Base-by-base conservation (phyloP, 2,113 vertebrate species). In the Vanacampus margaritifer region DNA sequence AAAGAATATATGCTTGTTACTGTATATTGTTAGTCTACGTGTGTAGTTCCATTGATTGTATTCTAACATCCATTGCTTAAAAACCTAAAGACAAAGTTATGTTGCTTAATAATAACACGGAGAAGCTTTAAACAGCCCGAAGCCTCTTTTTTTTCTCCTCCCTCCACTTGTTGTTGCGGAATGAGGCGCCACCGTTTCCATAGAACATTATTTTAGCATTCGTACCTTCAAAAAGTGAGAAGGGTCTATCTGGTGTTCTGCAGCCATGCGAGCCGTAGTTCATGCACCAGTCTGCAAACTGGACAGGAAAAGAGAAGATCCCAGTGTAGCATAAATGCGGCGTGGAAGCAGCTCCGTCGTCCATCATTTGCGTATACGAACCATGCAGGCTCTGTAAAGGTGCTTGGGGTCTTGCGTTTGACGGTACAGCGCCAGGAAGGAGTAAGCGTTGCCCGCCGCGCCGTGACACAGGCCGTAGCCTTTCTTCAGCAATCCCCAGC, bases 281-380 rank as follows among this genome's bases (percentile, higher is more conserved):
- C 87, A 99, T 93, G 79, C 97, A 99, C 96, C 96, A 99, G 75
- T 98, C 97, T 64, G 95, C 97, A 89, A 99, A 99, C 97, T 99
- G 79, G 5, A 77, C 11, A 36, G 5, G 66, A 43, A 74, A 23
- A 68, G 10, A 43, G 5, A 43, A 41, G 10, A 24, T 59, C 28
- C 19, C 10, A 39, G 9, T 39, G 19, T 2, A 28, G 5, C 5
- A 13, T 26, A 21, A 36, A 32, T 56, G 28, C 7, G 26, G 10
- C 5, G 13, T 19, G 56, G 28, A 58, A 58, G 56, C 9, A n/a
- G 36, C 58, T 41, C 13, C 24, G 39, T 43, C 37, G n/a, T 17
- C 19, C 16, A 50, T 50, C 11, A 13, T 36, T 35, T 4, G 21
- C n/a, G 46, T 57, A 28, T 23, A 13, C 90, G 84, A 75, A 98